Percentiles rank a stretch among this genome's conserved stretches.
phyloP scores from a whole-genome alignment of 2,113 vertebrate species.

The Pseudorectes ferrugineus region DNA sequence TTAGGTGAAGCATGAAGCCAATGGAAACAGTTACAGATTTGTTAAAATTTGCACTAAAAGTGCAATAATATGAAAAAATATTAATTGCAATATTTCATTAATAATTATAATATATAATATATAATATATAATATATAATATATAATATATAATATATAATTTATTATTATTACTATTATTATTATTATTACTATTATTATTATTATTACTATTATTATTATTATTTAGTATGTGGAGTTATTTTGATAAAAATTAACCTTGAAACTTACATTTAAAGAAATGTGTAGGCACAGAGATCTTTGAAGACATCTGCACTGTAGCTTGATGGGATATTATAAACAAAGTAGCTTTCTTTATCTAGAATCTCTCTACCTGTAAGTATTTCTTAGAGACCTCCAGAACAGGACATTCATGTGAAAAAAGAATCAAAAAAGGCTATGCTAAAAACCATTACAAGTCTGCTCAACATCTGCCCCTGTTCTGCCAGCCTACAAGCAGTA shows the following conservation, averaged over 20 bases:
- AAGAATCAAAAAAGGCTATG: not conserved
- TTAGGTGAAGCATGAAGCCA: not conserved
- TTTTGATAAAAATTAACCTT: not conserved
- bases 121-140: no score
- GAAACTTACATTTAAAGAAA: not conserved
- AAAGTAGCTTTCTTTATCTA: not conserved
- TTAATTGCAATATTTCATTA: not conserved
- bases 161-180: no score
- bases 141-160: no score
- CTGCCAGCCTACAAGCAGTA: not conserved
- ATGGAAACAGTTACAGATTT: not conserved
- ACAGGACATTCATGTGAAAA: not conserved
- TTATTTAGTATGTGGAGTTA: not conserved
- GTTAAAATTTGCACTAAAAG: not conserved
- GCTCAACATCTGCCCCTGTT: not conserved
- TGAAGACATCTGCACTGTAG: not conserved
- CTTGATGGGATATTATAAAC: not conserved
- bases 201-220: not conserved
- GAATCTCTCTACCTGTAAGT: not conserved
- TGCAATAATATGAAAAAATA: not conserved
- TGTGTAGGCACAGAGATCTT: not conserved
- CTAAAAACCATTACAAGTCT: not conserved
- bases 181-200: no score
- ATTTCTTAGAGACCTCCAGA: not conserved
- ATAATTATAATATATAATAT: not conserved